Evolutionary conservation across 1,140 invertebrate genomes (phyloP).

Genomic region (Bombus vancouverensis): DNA sequence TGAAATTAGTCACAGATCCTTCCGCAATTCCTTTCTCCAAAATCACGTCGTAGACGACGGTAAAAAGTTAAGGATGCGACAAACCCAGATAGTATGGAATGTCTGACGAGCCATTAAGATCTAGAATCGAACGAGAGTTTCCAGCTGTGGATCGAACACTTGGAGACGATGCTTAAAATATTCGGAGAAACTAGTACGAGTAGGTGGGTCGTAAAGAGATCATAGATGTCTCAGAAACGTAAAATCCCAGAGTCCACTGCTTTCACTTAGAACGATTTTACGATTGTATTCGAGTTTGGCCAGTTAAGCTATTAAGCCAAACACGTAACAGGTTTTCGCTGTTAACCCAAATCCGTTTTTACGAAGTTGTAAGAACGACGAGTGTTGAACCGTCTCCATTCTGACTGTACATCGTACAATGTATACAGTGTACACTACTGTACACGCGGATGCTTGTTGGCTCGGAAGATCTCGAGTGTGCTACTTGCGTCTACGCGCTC

Average conservation of each 20-base stretch:
- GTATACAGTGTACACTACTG: neutral
- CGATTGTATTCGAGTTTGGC: neutral
- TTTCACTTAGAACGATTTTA: neutral
- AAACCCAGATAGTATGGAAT: neutral
- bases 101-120: too few species aligned
- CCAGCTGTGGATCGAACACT: neutral
- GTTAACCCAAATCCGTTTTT: constrained; percentile 34
- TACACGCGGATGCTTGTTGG: constrained; percentile 14
- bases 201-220: neutral
- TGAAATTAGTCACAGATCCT: neutral
- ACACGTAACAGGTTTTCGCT: constrained; percentile 31
- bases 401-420: neutral
- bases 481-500: neutral
- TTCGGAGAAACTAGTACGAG: neutral
- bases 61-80: neutral
- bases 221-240: neutral
- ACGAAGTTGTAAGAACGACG: neutral
- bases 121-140: too few species aligned
- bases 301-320: neutral
- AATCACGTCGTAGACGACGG: neutral
- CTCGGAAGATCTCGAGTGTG: constrained; percentile 26
- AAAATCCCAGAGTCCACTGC: neutral
- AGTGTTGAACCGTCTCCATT: neutral
- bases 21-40: neutral
- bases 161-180: neutral